Percentiles rank a stretch among this genome's conserved stretches.
These are phyloP conservation scores for Adela reaumurella DNA, from an alignment of 2,888 invertebrate genomes.

Conservation along the genomic window DNA sequence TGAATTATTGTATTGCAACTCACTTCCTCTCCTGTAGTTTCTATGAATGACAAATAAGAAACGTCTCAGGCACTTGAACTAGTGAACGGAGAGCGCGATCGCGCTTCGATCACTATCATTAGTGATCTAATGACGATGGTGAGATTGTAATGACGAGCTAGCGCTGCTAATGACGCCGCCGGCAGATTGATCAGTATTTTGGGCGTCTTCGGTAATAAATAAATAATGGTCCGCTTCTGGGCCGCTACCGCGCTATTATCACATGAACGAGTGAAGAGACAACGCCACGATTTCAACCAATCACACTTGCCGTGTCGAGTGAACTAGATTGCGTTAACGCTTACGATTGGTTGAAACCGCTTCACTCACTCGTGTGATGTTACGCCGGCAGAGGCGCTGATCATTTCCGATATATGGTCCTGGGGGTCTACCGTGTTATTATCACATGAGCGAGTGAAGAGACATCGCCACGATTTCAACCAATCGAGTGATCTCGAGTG, in stretches of 20 bases:
- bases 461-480: background rate
- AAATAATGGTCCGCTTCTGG: no score
- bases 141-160: background rate
- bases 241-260: no score
- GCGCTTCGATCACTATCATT: background rate
- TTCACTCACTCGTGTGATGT: no score
- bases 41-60: slow-evolving; percentile 51
- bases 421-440: no score
- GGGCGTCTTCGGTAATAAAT: background rate
- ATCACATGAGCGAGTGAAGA: no score
- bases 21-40: slow-evolving; percentile 22
- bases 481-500: background rate
- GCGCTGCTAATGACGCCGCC: background rate
- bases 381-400: no score
- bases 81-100: background rate
- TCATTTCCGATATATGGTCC: no score
- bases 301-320: no score
- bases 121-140: background rate
- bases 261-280: no score
- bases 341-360: no score
- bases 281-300: no score
- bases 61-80: slow-evolving; percentile 7
- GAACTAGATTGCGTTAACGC: no score
- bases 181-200: background rate
- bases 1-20: background rate